phyloP scores from a whole-genome alignment of 2,113 vertebrate species.

The Lagopus muta region DNA sequence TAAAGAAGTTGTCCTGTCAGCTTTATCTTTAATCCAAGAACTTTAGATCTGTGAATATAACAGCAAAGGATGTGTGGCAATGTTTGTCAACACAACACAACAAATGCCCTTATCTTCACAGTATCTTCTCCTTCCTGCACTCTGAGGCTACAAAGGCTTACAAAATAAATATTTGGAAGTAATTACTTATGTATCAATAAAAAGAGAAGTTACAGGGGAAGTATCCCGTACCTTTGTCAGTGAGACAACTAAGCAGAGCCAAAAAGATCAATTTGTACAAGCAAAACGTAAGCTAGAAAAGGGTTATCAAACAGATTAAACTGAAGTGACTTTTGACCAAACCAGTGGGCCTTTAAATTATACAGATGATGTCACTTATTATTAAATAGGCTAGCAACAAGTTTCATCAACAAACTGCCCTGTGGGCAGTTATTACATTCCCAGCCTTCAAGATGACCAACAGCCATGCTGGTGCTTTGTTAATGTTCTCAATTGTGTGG shows the following conservation, averaged over 20 bases:
- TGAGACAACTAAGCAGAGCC: not conserved
- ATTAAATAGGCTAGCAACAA: not conserved
- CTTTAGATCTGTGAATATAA: conserved; percentile 71
- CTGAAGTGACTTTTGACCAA: not conserved
- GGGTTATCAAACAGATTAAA: not conserved
- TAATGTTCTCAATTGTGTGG: not conserved
- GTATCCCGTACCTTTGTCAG: rapidly evolving
- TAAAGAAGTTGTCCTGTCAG: conserved; percentile 76
- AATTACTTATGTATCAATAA: conserved; percentile 2
- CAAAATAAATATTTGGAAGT: conserved; percentile 40
- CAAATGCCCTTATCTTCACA: conserved; percentile 81
- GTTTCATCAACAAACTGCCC: not conserved
- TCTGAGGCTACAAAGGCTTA: conserved; percentile 52
- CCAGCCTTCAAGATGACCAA: not conserved
- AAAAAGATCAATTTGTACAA: not conserved
- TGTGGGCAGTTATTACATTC: not conserved
- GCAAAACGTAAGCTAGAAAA: not conserved
- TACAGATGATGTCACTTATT: not conserved
- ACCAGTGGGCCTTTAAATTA: not conserved
- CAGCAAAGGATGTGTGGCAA: conserved; percentile 66
- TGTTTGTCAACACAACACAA: conserved; percentile 74
- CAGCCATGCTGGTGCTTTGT: not conserved
- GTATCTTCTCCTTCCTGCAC: conserved; percentile 47
- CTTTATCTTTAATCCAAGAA: conserved; percentile 78
- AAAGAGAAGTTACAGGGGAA: not conserved